Evolutionary conservation across 1,140 invertebrate genomes (phyloP), one percentile per base, ranked within the genome.

Genomic region (Plectrocnemia conspersa): DNA sequence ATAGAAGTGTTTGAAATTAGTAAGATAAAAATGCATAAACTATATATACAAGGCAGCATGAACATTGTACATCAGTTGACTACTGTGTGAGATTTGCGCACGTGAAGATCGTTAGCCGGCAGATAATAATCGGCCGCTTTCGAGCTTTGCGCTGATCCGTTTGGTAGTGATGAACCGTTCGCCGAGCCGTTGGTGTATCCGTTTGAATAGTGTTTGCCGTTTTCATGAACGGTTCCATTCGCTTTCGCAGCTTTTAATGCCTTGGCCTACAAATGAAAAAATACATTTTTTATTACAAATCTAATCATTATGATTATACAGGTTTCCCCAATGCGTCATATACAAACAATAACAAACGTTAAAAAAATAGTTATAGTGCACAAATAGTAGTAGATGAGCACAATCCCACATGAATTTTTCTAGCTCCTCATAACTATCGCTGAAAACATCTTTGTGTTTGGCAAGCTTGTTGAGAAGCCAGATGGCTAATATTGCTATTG

Each of bases 181-280:
- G 40, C 23, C 2, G 54, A 48, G 27, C 68, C 67, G 63, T 65
- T 66, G 57, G 63, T 44, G 59, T 68, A 63, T 0, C 70, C 71
- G 63, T 73, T 72, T 58, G 63, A 68, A 64, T 64, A 72, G 11
- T 69, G 66, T 64, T 71, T 57, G 15, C 71, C 70, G 53, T 73
- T 73, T 59, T 68, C 69, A 63, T 70, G 73, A 36, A 59, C 38
- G 48, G 42, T 27, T 58, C 63, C 33, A 58, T 65, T 56, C 63
- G 61, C 35, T 65, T 67, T 38, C 54, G 59, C 10, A 11, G 10
- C 45, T 35, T 44, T 22, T 67, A 68, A 22, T 59, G 66, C 68
- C 16, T 53, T 59, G 19, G 68, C 67, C 24, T 68, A 67, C 6
- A 66, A 65, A 67, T 70, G 47, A 5, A 18, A 36, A 11, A n/a